These are phyloP conservation scores for Callocephalon fimbriatum DNA, from an alignment of 2,113 vertebrate species.

Conservation along the genomic window DNA sequence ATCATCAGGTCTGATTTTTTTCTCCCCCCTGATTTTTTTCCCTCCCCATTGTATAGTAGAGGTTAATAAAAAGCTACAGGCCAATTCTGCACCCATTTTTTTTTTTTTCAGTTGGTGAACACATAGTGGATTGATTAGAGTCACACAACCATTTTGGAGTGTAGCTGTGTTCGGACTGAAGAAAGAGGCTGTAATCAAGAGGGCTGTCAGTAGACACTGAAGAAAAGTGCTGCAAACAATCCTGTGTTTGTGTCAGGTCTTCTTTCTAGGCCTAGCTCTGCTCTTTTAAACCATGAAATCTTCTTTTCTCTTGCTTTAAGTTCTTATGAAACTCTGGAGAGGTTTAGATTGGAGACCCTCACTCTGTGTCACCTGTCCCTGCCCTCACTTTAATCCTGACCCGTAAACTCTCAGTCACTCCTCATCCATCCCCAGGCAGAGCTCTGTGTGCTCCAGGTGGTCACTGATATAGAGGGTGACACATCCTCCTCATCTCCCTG, in stretches of 20 bases:
- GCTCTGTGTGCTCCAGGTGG: neutral
- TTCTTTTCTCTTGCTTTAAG: neutral
- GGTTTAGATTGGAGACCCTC: neutral
- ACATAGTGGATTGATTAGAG: neutral
- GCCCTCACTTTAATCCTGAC: neutral
- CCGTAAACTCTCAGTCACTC: neutral
- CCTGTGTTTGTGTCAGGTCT: neutral
- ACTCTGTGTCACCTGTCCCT: neutral
- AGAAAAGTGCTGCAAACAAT: neutral
- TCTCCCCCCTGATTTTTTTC: neutral
- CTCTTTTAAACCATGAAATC: neutral
- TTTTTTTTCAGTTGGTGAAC: neutral
- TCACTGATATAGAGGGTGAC: neutral
- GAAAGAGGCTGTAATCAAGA: conserved; percentile 8
- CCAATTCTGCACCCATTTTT: neutral
- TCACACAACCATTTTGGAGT: neutral
- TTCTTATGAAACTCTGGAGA: neutral
- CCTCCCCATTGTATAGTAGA: neutral
- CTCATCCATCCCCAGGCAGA: neutral
- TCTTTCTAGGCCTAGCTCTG: neutral
- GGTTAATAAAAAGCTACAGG: conserved; percentile 8
- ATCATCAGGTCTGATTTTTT: neutral
- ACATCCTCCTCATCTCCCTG: neutral
- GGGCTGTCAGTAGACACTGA: neutral
- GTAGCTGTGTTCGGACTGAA: neutral